These are phyloP conservation scores for Aromia moschata DNA, from an alignment of 2,888 invertebrate species.

Conservation along the genomic window DNA sequence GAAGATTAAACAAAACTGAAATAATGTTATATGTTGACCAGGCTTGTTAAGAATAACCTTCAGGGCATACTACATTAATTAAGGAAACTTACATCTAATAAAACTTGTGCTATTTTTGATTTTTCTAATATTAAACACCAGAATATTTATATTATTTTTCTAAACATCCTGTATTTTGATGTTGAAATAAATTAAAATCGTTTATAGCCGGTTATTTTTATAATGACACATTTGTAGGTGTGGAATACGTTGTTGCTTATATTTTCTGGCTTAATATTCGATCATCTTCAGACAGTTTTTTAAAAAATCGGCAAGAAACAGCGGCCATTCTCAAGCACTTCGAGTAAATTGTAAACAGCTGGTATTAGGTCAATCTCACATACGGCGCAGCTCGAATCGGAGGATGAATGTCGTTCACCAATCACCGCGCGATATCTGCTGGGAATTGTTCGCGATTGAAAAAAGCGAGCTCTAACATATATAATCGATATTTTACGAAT, in stretches of 20 bases:
- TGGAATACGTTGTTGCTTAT: slow-evolving; percentile 1
- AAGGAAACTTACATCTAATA: slow-evolving; percentile 29
- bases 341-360: slow-evolving; percentile 47
- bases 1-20: background rate
- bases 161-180: slow-evolving; percentile 15
- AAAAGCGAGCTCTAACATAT: slow-evolving; percentile 33
- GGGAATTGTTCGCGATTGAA: slow-evolving; percentile 15
- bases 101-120: slow-evolving; percentile 21
- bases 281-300: slow-evolving; percentile 30
- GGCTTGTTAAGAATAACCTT: background rate
- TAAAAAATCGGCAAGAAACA: slow-evolving; percentile 47
- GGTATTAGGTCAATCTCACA: slow-evolving; percentile 43
- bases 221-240: slow-evolving; percentile 12
- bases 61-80: slow-evolving; percentile 6
- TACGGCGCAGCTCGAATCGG: slow-evolving; percentile 19
- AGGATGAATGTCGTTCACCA: slow-evolving; percentile 20
- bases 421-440: slow-evolving; percentile 17
- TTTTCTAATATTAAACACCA: slow-evolving; percentile 24
- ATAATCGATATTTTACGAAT: slow-evolving; percentile 39
- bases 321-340: slow-evolving; percentile 47
- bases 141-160: slow-evolving; percentile 22
- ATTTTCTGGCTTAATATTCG: slow-evolving; percentile 9
- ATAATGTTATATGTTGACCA: background rate
- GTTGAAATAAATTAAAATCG: slow-evolving; percentile 9
- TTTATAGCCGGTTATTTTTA: slow-evolving; percentile 8